Evolutionary conservation across 2,888 invertebrate species (phyloP), one percentile per base, ranked within the genome.

Genomic region (Alloscopus bannaensis): DNA sequence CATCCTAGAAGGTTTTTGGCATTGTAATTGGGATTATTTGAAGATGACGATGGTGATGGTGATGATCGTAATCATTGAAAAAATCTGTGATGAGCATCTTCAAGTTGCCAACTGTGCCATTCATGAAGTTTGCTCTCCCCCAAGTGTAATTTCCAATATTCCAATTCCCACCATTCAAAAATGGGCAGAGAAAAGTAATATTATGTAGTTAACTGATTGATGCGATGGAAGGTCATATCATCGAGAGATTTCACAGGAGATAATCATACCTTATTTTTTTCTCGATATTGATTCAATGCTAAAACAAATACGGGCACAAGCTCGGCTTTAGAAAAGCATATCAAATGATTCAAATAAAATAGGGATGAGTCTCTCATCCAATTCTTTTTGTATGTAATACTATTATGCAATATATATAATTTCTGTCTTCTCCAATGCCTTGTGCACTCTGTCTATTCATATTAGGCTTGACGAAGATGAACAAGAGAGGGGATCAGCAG

Each of bases 251-350:
- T 59, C 59, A 59, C 31, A 59, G 29, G 31, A 59, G 59, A 59
- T 59, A 52, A 52, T 8, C n/a, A 42, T 42, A 42, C 20, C 50
- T 50, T 20, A 18, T 29, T 57, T 20, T 29, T 29, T 13, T 2
- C 11, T 29, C 24, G n/a, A 13, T n/a, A 31, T 28, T 18, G 18
- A 47, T 52, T 52, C 59, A 59, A 59, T 59, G 59, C 28, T 55
- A 68, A 76, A 78, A 78, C 78, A 78, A 78, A 78, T 78, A 78
- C 78, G 78, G 78, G 78, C 70, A 70, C 59, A 76, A 75, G 75
- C 60, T 69, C 26, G 29, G 45, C 68, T 52, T 71, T 26, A 62
- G n/a, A 31, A n/a, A 55, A 47, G 47, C 11, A n/a, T n/a, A 47
- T 47, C n/a, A 47, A 6, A n/a, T 47, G 47, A 13, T n/a, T 47